phyloP scores from a whole-genome alignment of 2,888 invertebrate genomes.

The Neoascia interrupta region DNA sequence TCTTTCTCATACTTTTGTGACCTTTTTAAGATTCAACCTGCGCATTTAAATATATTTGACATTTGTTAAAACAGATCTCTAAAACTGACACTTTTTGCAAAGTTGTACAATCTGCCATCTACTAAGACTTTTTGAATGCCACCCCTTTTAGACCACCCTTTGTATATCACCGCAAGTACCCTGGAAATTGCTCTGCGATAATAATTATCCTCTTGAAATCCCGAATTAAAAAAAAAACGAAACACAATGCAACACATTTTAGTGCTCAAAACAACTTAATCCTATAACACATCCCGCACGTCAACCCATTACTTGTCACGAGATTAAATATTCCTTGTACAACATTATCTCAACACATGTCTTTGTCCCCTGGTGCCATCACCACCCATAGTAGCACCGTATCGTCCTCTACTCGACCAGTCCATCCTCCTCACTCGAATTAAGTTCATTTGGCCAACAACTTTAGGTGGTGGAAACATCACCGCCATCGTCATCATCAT shows the following conservation, averaged over 20 bases:
- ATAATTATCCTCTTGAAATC: not conserved
- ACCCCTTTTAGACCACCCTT: too few species aligned
- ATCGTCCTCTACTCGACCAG: not conserved
- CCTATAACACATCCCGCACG: conserved; percentile 49
- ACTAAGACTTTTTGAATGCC: too few species aligned
- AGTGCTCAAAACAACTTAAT: conserved; percentile 48
- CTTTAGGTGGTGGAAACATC: conserved; percentile 61
- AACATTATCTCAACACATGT: conserved; percentile 64
- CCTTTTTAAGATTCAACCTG: too few species aligned
- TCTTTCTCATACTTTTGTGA: too few species aligned
- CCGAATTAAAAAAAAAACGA: conserved; percentile 9
- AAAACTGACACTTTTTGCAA: too few species aligned
- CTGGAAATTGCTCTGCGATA: not conserved
- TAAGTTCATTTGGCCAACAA: conserved; percentile 52
- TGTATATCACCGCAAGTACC: conserved; percentile 25
- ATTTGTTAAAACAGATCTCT: too few species aligned
- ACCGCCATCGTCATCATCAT: conserved; percentile 14
- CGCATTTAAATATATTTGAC: too few species aligned
- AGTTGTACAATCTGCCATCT: too few species aligned
- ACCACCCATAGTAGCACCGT: conserved; percentile 9
- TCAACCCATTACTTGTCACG: conserved; percentile 34
- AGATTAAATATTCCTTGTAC: conserved; percentile 60
- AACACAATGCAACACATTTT: too few species aligned
- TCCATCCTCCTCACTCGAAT: conserved; percentile 23
- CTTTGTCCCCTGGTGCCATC: conserved; percentile 43